Evolutionary conservation across 1,140 invertebrate species (phyloP), one percentile per base, ranked within the genome.

Genomic region (Nephila pilipes): DNA sequence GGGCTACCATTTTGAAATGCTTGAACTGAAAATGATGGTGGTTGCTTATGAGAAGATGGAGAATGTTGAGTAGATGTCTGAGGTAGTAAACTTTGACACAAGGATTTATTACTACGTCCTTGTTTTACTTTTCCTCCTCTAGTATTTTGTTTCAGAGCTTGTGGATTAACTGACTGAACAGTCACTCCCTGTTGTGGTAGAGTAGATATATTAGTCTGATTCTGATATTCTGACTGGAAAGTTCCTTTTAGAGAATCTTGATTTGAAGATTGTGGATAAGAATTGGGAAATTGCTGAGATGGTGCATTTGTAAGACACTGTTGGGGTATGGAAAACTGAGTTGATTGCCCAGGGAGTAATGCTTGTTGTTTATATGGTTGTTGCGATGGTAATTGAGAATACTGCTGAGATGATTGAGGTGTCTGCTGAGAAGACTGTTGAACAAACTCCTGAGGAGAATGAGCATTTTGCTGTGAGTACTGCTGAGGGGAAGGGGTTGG

Each of bases 21-120:
- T 80, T 93, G 91, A 58, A 87, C 85, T 29, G 91, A 80, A 87
- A 93, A 93, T 87, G 91, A 92, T 85, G 80, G 69, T 18, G 91
- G 83, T 80, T 93, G 91, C 38, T 87, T 87, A 22, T 60, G 54
- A 80, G 60, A 58, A 79, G 60, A 25, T 38, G 69, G 81, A n/a
- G 32, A 55, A 85, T 85, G 60, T 32, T 92, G 90, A 81, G n/a
- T 16, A 85, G 55, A 22, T 54, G 80, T 69, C n/a, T 85, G 90
- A 55, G 91, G 54, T 55, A 87, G 54, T 69, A 93, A 80, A 46
- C 29, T 60, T 60, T 87, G 91, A 87, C 83, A 79, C 25, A 83
- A 32, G n/a, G 65, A 36, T 80, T 93, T 93, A 65, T 65, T 65
- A 14, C 10, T 22, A n/a, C 91, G 91, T 2, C 25, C 46, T 87